Conservation (phyloP, 1,140 invertebrate genomes). For the Sinonovacula constricta region DNA sequence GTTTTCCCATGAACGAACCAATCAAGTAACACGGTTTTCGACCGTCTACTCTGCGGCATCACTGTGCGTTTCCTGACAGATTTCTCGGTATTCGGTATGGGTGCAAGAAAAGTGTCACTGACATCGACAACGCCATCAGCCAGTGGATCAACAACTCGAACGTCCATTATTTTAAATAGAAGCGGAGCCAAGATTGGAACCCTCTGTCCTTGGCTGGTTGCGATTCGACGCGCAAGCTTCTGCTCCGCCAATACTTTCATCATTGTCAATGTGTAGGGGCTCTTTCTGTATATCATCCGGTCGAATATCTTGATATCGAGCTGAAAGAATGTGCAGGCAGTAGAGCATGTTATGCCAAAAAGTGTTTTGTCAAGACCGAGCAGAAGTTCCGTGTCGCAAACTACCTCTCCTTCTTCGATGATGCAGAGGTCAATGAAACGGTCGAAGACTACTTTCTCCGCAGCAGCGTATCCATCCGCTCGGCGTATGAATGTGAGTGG, state of each 20-base stretch:
- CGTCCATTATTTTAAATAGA: slow-evolving; percentile 39
- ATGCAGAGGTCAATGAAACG: slow-evolving; percentile 38
- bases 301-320: slow-evolving; percentile 42
- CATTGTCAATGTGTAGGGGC: slow-evolving; percentile 39
- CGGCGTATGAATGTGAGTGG: slow-evolving; percentile 40
- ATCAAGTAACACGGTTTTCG: slow-evolving; percentile 47
- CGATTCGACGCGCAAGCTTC: slow-evolving; percentile 24
- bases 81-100: not conserved
- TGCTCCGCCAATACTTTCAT: slow-evolving; percentile 47
- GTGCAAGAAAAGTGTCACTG: not conserved
- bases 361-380: slow-evolving; percentile 36
- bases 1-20: slow-evolving; percentile 52
- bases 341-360: slow-evolving; percentile 36
- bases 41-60: not conserved
- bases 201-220: slow-evolving; percentile 26
- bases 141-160: slow-evolving; percentile 39
- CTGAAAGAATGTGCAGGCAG: slow-evolving; percentile 34
- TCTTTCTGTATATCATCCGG: slow-evolving; percentile 43
- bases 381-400: slow-evolving; percentile 44
- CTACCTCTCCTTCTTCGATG: slow-evolving; percentile 43
- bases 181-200: slow-evolving; percentile 42
- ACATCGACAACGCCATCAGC: not conserved
- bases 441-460: slow-evolving; percentile 38
- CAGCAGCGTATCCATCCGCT: slow-evolving; percentile 45
- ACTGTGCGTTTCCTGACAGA: slow-evolving; percentile 1